phyloP scores from a whole-genome alignment of 1,140 invertebrate species.

The Paramacrobiotus metropolitanus region DNA sequence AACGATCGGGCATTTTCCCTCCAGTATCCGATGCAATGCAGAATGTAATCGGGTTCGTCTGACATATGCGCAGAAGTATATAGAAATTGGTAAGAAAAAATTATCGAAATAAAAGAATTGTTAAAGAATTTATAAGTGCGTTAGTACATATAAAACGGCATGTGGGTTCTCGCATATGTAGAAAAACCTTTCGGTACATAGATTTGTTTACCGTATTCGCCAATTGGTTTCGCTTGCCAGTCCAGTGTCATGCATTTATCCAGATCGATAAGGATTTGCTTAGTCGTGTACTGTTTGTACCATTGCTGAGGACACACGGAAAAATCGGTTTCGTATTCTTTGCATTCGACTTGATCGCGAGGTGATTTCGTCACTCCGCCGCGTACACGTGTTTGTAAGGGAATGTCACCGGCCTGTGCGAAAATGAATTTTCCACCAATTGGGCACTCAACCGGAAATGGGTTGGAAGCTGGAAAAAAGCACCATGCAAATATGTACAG shows the following conservation, averaged over 20 bases:
- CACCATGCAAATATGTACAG: too few species aligned
- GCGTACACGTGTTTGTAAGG: slow-evolving; percentile 69
- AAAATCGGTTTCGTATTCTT: slow-evolving; percentile 77
- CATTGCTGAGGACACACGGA: slow-evolving; percentile 38
- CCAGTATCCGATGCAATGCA: slow-evolving; percentile 94
- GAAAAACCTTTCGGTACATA: too few species aligned
- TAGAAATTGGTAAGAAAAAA: too few species aligned
- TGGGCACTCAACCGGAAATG: slow-evolving; percentile 72
- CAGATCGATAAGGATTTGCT: slow-evolving; percentile 4
- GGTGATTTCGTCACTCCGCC: slow-evolving; percentile 80
- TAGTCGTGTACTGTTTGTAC: not conserved
- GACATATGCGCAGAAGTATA: slow-evolving; percentile 12
- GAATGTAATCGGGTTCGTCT: slow-evolving; percentile 79
- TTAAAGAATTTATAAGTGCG: too few species aligned
- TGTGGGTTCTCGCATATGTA: too few species aligned
- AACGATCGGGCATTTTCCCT: slow-evolving; percentile 94
- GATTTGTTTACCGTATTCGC: slow-evolving; percentile 4
- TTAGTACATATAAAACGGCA: too few species aligned
- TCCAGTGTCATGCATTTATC: slow-evolving; percentile 6
- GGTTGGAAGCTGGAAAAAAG: slow-evolving; percentile 47
- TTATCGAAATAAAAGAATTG: too few species aligned
- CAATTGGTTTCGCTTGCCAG: slow-evolving; percentile 2
- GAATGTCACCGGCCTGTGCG: slow-evolving; percentile 57
- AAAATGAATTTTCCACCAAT: slow-evolving; percentile 87
- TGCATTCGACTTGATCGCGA: slow-evolving; percentile 70